Evolutionary conservation across 1,140 invertebrate genomes (phyloP), one percentile per base, ranked within the genome.

Genomic region (Cheumatopsyche charites): DNA sequence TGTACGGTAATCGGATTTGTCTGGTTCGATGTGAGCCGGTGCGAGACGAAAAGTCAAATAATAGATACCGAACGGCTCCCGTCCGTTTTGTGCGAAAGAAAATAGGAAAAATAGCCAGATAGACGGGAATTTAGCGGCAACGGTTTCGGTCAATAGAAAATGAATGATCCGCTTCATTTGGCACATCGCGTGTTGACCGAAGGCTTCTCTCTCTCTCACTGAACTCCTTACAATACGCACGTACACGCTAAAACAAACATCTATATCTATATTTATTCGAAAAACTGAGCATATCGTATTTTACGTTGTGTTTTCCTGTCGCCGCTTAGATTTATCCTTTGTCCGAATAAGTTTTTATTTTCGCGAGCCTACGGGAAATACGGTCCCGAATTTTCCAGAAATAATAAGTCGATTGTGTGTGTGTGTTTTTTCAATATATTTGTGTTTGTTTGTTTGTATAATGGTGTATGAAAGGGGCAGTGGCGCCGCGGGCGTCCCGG

Each of bases 161-260:
- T 68, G 70, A 74, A 74, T 74, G 69, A 70, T 74, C 52, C 72
- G 72, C 67, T 71, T 70, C 72, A 70, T 74, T 74, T 70, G 67
- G 42, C 66, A 68, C 66, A 68, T 68, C 63, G 42, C 47, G 42
- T 26, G 43, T 41, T 66, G 66, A 29, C 66, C 66, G 26, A 15
- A 21, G 23, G 25, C 42, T 47, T 29, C 49, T 45, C 45, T 45
- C 25, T 11, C 49, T 26, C 41, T 25, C 45, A 6, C 9, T 62
- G n/a, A 5, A 13, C 62, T 63, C 7, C 26, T 36, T 3, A 26
- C 9, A 26, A 36, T 4, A 63, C 5, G 62, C 6, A 4, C 15
- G 25, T 4, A 26, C 15, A 26, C 62, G 36, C 25, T 26, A 23
- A 13, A 13, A 19, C 11, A 3, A 13, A 26, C 19, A 15, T 36